Base-by-base conservation (phyloP, 2,888 invertebrate genomes). In the Hypena proboscidalis region DNA sequence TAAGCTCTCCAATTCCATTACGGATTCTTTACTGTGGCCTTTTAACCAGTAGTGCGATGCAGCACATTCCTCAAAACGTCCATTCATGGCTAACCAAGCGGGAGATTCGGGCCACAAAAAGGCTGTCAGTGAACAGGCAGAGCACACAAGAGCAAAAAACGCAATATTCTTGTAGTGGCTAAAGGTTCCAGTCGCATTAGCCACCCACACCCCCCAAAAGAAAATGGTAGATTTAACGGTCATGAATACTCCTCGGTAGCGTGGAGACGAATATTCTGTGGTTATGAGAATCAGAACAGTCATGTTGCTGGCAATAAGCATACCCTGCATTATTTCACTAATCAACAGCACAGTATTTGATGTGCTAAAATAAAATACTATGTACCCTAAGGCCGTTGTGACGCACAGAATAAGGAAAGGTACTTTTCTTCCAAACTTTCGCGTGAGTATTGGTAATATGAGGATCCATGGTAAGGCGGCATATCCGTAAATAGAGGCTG, bases 1-100 rank as follows among this genome's bases (percentile, higher is more conserved):
- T 13, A 80, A 58, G 31, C 55, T 59, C 37, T 71, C 46, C 1
- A 81, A 43, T 46, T 80, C 76, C 9, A 47, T 67, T 41, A 75
- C 71, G 1, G 78, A 64, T 19, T 65, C 62, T 8, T 52, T 54
- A 14, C 49, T 59, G 11, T 37, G 45, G 3, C 82, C 82, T 53
- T 80, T 77, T 1, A 82, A 44, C 74, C 77, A 74, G 23, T 62
- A 63, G 32, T 74, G 77, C 0, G 77, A 61, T 5, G 42, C 43
- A 1, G 67, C 70, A 39, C 80, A 74, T 42, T 77, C 77, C 0
- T 76, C 71, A 11, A 71, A 79, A 20, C 70, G 66, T 8, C 76
- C 74, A 36, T 71, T 75, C 50, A 76, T 70, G 4, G 79, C 80
- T 4, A 81, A 56, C 80, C 81, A 82, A 20, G 73, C 70, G 0